Evolutionary conservation across 2,113 vertebrate genomes (phyloP), one percentile per base, ranked within the genome.

Genomic region (Stomatorhinus ivindoensis): DNA sequence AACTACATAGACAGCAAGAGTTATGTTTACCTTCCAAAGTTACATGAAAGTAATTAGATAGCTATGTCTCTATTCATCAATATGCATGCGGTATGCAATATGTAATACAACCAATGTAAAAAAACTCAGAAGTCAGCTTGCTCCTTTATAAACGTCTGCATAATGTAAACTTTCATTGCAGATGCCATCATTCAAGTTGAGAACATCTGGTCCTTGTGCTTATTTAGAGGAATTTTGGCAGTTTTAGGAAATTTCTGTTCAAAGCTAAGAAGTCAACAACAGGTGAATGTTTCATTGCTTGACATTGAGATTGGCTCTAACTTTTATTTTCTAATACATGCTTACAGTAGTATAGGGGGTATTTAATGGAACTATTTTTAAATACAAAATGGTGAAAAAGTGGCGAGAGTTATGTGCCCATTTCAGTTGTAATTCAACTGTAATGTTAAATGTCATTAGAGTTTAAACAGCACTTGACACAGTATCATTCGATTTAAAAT

Each of bases 131-230:
- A 50, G 19, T 42, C 46, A n/a, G 73, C 69, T n/a, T 15, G n/a
- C 19, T n/a, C 89, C 11, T 47, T 1, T 19, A 21, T 35, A 46
- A 46, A 44, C 42, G 7, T 47, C 6, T 24, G 8, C 7, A 2
- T 82, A 9, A 80, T 4, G 51, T 4, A 46, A 69, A 27, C 61
- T 4, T 69, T n/a, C 61, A 65, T 65, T 65, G n/a, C 61, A 88
- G 88, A 89, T 85, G 86, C 82, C 90, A 92, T 92, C 89, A 91
- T 39, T 90, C 58, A 76, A 90, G 35, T 88, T 82, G 58, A 84
- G 13, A 89, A 92, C 92, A 92, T 76, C 44, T 76, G 87, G 87
- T 76, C 24, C 42, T 88, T 11, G 24, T 46, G n/a, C 50, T 47
- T 19, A 27, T 47, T 84, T 89, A 83, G 15, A 27, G 17, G 15